These are phyloP conservation scores for Porites lutea DNA, from an alignment of 64 coral and sea anemone species.

Conservation along the genomic window DNA sequence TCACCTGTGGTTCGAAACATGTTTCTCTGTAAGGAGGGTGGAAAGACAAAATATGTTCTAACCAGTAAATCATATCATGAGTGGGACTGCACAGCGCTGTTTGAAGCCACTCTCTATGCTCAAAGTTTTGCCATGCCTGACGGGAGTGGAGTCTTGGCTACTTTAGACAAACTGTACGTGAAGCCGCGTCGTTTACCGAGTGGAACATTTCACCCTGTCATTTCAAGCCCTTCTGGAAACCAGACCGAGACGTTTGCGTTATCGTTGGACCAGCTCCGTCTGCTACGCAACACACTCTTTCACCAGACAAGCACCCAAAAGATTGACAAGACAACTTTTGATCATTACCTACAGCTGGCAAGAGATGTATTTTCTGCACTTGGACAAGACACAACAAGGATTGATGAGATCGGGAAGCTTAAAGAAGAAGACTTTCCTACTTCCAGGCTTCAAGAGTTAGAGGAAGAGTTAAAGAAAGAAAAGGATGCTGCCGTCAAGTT, in stretches of 20 bases:
- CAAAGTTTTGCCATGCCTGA: conserved; percentile 31
- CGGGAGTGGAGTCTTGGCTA: not conserved
- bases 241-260: conserved; percentile 33
- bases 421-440: conserved; percentile 11
- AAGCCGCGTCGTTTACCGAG: not conserved
- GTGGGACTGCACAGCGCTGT: no score
- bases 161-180: conserved; percentile 26
- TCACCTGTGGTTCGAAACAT: not conserved
- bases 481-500: conserved; percentile 12
- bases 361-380: conserved; percentile 29
- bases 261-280: conserved; percentile 56
- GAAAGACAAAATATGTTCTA: conserved; percentile 5
- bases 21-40: conserved; percentile 11
- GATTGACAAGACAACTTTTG: conserved; percentile 38
- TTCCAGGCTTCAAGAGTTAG: not conserved
- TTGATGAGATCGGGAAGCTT: conserved; percentile 16
- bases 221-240: conserved; percentile 1
- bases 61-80: not conserved
- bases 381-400: not conserved
- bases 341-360: not conserved
- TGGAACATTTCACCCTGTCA: not conserved
- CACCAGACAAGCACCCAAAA: not conserved
- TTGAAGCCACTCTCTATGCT: conserved; percentile 32
- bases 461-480: not conserved
- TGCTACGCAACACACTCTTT: conserved; percentile 39